phyloP scores from a whole-genome alignment of 1,140 invertebrate species.

The Onthophagus taurus region DNA sequence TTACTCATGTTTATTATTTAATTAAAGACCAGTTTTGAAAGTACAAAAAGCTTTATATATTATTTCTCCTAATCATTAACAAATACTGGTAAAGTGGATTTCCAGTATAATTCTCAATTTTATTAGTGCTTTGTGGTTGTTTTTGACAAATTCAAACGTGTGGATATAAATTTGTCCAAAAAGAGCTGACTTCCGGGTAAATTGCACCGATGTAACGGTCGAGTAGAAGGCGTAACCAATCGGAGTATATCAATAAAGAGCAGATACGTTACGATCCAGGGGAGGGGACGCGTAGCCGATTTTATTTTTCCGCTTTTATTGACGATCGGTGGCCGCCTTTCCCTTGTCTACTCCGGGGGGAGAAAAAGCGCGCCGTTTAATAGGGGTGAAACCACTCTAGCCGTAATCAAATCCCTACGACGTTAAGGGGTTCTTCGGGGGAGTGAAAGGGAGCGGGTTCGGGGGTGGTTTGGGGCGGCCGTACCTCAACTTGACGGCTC shows the following conservation, averaged over 20 bases:
- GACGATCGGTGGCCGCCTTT: constrained; percentile 31
- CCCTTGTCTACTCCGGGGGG: constrained; percentile 27
- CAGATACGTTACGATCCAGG: constrained; percentile 4
- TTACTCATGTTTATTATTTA: no score
- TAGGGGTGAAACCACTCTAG: constrained; percentile 40
- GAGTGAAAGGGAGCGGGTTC: constrained; percentile 8
- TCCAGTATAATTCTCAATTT: no score
- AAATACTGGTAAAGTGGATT: no score
- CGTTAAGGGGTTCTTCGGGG: constrained; percentile 17
- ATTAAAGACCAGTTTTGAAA: no score
- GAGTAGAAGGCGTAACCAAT: no score
- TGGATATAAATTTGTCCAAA: no score
- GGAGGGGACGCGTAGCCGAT: constrained; percentile 20
- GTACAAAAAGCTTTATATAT: no score
- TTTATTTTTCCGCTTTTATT: constrained; percentile 28
- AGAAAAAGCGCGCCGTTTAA: constrained; percentile 36
- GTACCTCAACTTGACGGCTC: constrained; percentile 27
- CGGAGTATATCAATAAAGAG: not conserved
- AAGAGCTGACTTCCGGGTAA: no score
- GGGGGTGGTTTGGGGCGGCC: constrained; percentile 7
- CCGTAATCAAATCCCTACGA: constrained; percentile 40
- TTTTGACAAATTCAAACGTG: no score
- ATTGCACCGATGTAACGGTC: no score
- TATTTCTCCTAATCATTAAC: no score
- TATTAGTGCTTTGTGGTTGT: no score